Evolutionary conservation across 2,113 vertebrate species (phyloP).

Genomic region (Hiodon alosoides): DNA sequence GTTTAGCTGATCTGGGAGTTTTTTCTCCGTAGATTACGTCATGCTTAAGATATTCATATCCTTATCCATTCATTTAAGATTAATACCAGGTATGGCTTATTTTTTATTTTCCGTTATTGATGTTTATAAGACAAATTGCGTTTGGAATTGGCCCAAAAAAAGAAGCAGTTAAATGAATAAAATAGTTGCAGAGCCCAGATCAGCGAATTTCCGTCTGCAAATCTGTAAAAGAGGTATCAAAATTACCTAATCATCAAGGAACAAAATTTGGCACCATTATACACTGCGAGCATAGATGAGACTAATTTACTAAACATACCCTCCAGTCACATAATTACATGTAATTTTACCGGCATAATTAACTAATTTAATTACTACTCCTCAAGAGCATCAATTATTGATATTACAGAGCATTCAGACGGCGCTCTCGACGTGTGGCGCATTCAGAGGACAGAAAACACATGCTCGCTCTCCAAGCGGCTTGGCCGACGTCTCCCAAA

Average conservation of each 20-base stretch:
- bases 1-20: too few relatives aligned
- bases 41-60: background rate
- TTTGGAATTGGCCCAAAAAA: too few relatives aligned
- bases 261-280: slow-evolving; percentile 98
- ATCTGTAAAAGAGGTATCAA: slow-evolving; percentile 84
- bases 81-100: too few relatives aligned
- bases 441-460: slow-evolving; percentile 96
- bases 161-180: slow-evolving; percentile 27
- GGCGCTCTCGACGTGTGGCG: slow-evolving; percentile 88
- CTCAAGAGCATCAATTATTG: slow-evolving; percentile 99
- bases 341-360: slow-evolving; percentile 99
- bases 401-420: slow-evolving; percentile 99
- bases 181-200: slow-evolving; percentile 47
- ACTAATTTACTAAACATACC: slow-evolving; percentile 99
- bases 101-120: too few relatives aligned
- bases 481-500: slow-evolving; percentile 68
- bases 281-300: slow-evolving; percentile 97
- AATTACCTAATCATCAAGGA: slow-evolving; percentile 99
- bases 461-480: slow-evolving; percentile 69
- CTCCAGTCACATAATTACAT: slow-evolving; percentile 99
- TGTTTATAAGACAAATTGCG: too few relatives aligned
- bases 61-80: background rate
- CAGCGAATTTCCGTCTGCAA: slow-evolving; percentile 82
- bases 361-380: slow-evolving; percentile 99
- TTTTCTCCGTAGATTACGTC: too few relatives aligned